Percentiles rank a stretch among this genome's conserved stretches.
These are phyloP conservation scores for Phataginus tricuspis DNA, from an alignment of 2,797 vertebrate genomes.

Conservation along the genomic window DNA sequence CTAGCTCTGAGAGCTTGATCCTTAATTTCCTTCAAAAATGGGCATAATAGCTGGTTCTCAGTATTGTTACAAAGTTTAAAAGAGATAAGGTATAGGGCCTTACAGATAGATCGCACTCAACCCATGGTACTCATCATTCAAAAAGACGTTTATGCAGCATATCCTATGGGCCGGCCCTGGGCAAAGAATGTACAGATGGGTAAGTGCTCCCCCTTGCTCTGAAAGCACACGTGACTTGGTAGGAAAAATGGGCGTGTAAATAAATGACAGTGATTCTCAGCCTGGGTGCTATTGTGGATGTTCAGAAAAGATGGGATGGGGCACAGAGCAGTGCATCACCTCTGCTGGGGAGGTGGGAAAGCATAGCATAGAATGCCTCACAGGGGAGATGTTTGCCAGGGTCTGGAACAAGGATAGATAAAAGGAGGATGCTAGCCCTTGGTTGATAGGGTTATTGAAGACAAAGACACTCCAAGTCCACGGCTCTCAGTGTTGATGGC, in stretches of 20 bases:
- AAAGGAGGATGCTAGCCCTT: background rate
- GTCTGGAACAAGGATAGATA: background rate
- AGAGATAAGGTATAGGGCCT: background rate
- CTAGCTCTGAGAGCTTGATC: background rate
- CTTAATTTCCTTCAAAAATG: constrained; percentile 36
- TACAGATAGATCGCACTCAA: background rate
- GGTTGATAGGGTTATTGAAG: background rate
- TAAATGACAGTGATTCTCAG: background rate
- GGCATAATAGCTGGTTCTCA: background rate
- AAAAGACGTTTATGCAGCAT: background rate
- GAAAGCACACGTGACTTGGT: background rate
- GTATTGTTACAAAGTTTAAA: background rate
- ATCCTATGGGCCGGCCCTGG: background rate
- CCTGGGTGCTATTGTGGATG: background rate
- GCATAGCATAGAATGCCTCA: background rate
- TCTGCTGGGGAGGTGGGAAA: no score
- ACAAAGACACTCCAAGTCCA: background rate
- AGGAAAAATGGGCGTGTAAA: background rate
- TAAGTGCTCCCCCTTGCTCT: background rate
- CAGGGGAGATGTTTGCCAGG: background rate
- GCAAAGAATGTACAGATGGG: background rate
- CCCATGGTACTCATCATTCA: background rate
- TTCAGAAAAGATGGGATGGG: background rate
- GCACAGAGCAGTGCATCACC: background rate
- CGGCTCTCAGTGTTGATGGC: background rate